phyloP scores from a whole-genome alignment of 1,140 invertebrate species.

The Drosophila grimshawi region DNA sequence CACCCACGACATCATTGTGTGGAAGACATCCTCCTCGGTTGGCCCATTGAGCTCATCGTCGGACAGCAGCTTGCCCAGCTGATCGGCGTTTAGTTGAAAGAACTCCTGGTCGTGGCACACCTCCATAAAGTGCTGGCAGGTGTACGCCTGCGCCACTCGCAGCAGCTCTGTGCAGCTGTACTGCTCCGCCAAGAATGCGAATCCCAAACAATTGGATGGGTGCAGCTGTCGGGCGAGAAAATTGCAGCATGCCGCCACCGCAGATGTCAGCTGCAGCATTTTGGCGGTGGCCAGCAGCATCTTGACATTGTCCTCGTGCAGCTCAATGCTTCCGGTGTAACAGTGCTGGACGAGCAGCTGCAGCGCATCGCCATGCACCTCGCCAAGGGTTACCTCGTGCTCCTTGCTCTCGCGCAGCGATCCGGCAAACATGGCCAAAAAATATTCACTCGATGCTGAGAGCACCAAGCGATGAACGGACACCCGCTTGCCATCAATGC shows the following conservation, averaged over 20 bases:
- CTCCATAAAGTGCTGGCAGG: constrained; percentile 92
- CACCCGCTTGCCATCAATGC: too few relatives aligned
- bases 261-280: too few relatives aligned
- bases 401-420: too few relatives aligned
- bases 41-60: constrained; percentile 97
- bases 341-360: constrained; percentile 42
- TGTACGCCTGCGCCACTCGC: constrained; percentile 91
- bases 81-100: constrained; percentile 89
- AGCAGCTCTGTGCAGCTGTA: too few relatives aligned
- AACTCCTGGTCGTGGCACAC: constrained; percentile 96
- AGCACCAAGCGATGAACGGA: too few relatives aligned
- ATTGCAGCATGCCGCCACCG: too few relatives aligned
- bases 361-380: constrained; percentile 93
- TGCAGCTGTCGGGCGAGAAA: too few relatives aligned
- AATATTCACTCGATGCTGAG: too few relatives aligned
- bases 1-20: constrained; percentile 95
- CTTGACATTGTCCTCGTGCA: too few relatives aligned
- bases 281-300: too few relatives aligned
- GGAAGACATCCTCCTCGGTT: constrained; percentile 94
- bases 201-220: constrained; percentile 91
- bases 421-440: too few relatives aligned
- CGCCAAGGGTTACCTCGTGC: constrained; percentile 86
- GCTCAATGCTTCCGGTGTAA: too few relatives aligned
- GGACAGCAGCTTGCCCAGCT: constrained; percentile 91
- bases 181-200: constrained; percentile 85